Percentiles rank a stretch among this genome's conserved stretches.
Evolutionary conservation across 2,888 invertebrate genomes (phyloP).

Genomic region (Euspilapteryx auroguttella): DNA sequence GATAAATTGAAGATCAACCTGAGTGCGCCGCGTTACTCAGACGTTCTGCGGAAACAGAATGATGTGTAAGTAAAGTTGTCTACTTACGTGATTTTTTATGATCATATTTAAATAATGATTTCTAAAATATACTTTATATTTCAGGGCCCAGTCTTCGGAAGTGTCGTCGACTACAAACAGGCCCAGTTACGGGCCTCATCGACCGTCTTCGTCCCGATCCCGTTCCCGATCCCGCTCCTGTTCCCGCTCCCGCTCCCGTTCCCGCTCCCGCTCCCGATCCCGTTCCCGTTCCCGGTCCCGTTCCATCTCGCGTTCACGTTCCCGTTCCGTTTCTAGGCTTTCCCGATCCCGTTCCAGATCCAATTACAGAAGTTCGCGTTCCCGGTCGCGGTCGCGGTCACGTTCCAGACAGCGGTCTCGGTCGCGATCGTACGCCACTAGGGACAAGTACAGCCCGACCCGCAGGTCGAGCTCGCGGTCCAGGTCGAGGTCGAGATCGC

Average conservation of each 20-base stretch:
- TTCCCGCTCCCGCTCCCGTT: no score
- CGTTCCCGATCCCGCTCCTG: no score
- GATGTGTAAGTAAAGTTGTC: constrained; percentile 21
- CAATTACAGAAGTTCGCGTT: constrained; percentile 12
- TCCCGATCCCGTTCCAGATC: background rate
- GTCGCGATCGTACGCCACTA: constrained; percentile 17
- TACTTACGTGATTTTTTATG: no score
- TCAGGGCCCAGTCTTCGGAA: no score
- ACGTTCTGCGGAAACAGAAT: constrained; percentile 29
- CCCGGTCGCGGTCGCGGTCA: constrained; percentile 18
- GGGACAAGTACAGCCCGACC: no score
- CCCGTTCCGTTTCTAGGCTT: constrained; percentile 7
- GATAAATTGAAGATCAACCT: constrained; percentile 46
- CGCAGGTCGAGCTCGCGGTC: constrained; percentile 15
- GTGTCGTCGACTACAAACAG: no score
- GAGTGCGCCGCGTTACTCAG: constrained; percentile 32
- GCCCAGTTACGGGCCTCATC: no score
- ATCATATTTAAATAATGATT: no score
- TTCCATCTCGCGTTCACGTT: constrained; percentile 5
- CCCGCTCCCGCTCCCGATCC: no score
- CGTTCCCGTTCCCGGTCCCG: constrained; percentile 11
- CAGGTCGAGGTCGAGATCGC: constrained; percentile 20
- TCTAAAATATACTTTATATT: no score
- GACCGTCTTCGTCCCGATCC: no score
- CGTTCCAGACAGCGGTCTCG: constrained; percentile 17